These are phyloP conservation scores for Sericinus montela DNA, from an alignment of 2,888 invertebrate genomes.

Conservation along the genomic window DNA sequence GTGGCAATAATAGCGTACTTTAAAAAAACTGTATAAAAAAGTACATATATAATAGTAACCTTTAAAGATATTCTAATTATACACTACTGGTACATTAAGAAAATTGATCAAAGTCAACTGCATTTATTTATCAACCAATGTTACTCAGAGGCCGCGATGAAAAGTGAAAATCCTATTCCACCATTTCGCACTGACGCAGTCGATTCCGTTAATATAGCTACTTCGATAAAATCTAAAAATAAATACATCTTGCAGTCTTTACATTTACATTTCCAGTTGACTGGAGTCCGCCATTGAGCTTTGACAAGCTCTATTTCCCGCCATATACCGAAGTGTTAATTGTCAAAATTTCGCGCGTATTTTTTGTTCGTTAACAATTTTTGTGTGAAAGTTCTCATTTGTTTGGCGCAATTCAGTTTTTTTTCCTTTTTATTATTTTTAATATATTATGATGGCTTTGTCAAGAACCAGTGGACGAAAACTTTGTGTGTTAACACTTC, in stretches of 20 bases:
- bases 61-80: too few relatives aligned
- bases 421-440: neutral
- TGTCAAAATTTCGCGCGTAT: neutral
- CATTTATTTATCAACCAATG: slow-evolving; percentile 8
- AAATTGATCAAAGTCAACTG: slow-evolving; percentile 6
- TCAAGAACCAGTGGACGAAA: neutral
- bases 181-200: slow-evolving; percentile 8
- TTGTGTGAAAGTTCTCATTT: too few relatives aligned
- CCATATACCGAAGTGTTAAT: slow-evolving; percentile 1
- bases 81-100: too few relatives aligned
- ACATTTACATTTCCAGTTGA: slow-evolving; percentile 9
- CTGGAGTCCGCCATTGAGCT: slow-evolving; percentile 14
- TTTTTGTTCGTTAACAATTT: neutral
- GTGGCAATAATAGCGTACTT: too few relatives aligned
- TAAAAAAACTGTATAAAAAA: too few relatives aligned
- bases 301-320: slow-evolving; percentile 8
- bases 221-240: slow-evolving; percentile 18
- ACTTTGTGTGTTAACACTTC: slow-evolving; percentile 10
- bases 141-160: slow-evolving; percentile 34
- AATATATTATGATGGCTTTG: slow-evolving; percentile 11
- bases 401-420: too few relatives aligned
- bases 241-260: slow-evolving; percentile 12
- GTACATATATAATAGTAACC: too few relatives aligned
- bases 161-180: slow-evolving; percentile 2
- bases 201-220: slow-evolving; percentile 4